Evolutionary conservation across 2,113 vertebrate genomes (phyloP).

Genomic region (Mohoua ochrocephala): DNA sequence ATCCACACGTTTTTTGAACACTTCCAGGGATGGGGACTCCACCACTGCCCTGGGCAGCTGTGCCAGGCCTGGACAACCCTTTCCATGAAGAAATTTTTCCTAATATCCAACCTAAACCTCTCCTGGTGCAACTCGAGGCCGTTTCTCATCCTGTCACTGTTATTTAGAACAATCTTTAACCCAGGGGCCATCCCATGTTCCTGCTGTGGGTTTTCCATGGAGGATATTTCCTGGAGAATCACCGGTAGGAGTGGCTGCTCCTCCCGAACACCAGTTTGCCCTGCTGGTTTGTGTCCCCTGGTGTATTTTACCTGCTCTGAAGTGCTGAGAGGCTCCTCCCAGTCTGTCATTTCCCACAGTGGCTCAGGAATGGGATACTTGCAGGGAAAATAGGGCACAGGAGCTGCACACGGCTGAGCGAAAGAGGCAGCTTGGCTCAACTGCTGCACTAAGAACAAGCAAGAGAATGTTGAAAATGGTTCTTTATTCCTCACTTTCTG

Average conservation of each 20-base stretch:
- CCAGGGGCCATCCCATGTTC: accelerated
- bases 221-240: background rate
- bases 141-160: background rate
- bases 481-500: background rate
- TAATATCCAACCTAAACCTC: background rate
- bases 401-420: accelerated
- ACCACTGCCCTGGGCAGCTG: background rate
- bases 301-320: background rate
- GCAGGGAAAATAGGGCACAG: background rate
- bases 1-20: background rate
- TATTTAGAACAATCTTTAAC: background rate
- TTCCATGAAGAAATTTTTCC: background rate
- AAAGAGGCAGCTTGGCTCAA: background rate
- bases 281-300: background rate
- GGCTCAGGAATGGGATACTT: background rate
- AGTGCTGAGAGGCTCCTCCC: background rate
- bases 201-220: background rate
- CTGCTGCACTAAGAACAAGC: background rate
- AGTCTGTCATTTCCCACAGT: background rate
- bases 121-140: background rate
- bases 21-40: background rate
- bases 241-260: background rate
- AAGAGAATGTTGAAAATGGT: background rate
- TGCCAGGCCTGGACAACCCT: background rate
- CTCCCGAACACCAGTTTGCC: background rate